Evolutionary conservation across 2,113 vertebrate species (phyloP).

Genomic region (Mus pahari): DNA sequence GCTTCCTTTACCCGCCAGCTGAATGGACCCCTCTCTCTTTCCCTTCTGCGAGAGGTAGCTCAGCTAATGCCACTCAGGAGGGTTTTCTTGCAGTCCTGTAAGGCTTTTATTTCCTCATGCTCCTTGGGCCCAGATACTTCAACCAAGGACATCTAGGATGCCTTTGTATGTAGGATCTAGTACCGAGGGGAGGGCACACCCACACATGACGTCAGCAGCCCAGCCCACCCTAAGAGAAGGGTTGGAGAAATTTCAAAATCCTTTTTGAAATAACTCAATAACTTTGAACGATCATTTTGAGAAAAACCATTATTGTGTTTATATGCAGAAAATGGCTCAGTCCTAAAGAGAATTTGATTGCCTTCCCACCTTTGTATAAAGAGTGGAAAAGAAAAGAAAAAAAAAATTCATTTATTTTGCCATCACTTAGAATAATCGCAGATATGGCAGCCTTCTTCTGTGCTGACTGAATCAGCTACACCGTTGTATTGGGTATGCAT

Average conservation of each 20-base stretch:
- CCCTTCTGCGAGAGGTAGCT: background rate
- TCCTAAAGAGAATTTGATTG: background rate
- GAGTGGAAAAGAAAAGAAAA: background rate
- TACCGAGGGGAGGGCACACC: background rate
- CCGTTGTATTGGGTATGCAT: background rate
- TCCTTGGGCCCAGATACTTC: background rate
- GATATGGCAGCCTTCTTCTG: background rate
- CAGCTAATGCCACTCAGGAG: background rate
- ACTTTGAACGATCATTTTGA: background rate
- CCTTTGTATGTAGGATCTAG: background rate
- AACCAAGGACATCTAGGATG: background rate
- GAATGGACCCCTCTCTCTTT: background rate
- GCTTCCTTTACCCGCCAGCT: background rate
- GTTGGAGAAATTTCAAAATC: background rate
- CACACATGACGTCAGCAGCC: background rate
- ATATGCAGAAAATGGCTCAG: background rate
- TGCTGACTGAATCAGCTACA: rapidly evolving
- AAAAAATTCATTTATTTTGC: background rate
- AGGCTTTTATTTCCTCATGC: background rate
- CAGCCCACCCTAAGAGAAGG: background rate
- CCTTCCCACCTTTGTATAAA: background rate
- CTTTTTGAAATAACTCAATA: background rate
- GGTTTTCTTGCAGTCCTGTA: background rate
- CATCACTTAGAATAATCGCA: background rate
- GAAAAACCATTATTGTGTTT: background rate